Base-by-base conservation (phyloP, 2,888 invertebrate species). In the Phorcus lineatus region DNA sequence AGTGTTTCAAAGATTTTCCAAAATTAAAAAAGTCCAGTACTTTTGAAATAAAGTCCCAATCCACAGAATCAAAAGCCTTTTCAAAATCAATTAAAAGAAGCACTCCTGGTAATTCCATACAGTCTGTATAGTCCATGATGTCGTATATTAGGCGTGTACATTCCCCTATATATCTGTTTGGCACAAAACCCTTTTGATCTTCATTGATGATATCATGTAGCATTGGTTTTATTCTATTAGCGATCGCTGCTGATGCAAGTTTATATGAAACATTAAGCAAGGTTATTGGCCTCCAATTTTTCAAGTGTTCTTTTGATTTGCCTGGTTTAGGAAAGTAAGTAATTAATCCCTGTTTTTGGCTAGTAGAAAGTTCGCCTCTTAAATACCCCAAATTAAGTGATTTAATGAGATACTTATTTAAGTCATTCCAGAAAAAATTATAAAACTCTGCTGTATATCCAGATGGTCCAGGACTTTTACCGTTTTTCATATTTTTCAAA, bases 81-180 rank as follows among this genome's bases (percentile, higher is more conserved):
- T 54, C 77, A 36, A 77, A 77, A n/a, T 77, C 77, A 17, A 77
- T 77, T 31, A 77, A 28, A 9, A 77, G 54, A n/a, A 55, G 55
- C n/a, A 77, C 17, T 2, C 77, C 77, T 24, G 28, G 54, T 17
- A 55, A 17, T 11, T 77, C 22, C 6, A 19, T 19, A 28, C 17
- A 19, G 13, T 55, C 57, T 31, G 77, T 77, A 55, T 77, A 31
- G 19, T 77, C 55, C 17, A 77, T 77, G 17, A 77, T 24, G 55
- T 77, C 77, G 54, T 53, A 76, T 19, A 76, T 28, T 17, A 55
- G 28, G 9, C 76, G 19, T n/a, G 36, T 77, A 17, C 9, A 22
- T 13, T 77, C 77, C 17, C 77, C 77, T n/a, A 77, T 55, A 17
- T 54, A 77, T 77, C 77, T 77, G 17, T 55, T 55, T 11, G 54